These are phyloP conservation scores for Pavo muticus DNA, from an alignment of 2,113 vertebrate species.

Conservation along the genomic window DNA sequence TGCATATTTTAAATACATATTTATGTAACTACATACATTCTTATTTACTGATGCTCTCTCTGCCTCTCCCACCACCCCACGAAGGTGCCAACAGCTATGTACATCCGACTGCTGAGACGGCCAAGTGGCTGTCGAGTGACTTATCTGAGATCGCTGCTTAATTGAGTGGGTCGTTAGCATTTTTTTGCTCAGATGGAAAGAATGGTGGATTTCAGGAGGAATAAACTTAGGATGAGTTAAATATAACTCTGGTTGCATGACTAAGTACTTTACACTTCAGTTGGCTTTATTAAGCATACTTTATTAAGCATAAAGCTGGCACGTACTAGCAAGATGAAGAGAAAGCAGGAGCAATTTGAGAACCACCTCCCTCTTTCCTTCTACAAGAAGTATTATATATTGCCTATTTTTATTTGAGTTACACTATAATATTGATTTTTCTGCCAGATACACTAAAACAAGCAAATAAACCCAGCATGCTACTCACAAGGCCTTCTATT, in stretches of 20 bases:
- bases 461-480: constrained; percentile 14
- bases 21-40: not conserved
- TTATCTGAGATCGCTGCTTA: not conserved
- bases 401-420: constrained; percentile 18
- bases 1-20: not conserved
- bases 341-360: not conserved
- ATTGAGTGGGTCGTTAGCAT: not conserved
- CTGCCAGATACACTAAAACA: constrained; percentile 39
- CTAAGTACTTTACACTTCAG: constrained; percentile 16
- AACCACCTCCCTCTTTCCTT: not conserved
- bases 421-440: not conserved
- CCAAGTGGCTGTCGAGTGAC: not conserved
- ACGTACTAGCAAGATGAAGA: not conserved
- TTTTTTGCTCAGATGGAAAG: not conserved
- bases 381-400: not conserved
- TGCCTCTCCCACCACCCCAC: not conserved
- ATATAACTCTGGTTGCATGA: not conserved
- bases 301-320: constrained; percentile 8
- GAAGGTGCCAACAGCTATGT: not conserved
- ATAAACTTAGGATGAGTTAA: not conserved
- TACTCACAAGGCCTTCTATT: not conserved
- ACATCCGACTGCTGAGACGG: not conserved
- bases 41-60: not conserved
- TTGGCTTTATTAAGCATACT: constrained; percentile 8
- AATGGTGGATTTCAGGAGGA: not conserved